Percentiles rank a stretch among this genome's conserved stretches.
Evolutionary conservation across 2,888 invertebrate species (phyloP).

Genomic region (Bellardia pandia): DNA sequence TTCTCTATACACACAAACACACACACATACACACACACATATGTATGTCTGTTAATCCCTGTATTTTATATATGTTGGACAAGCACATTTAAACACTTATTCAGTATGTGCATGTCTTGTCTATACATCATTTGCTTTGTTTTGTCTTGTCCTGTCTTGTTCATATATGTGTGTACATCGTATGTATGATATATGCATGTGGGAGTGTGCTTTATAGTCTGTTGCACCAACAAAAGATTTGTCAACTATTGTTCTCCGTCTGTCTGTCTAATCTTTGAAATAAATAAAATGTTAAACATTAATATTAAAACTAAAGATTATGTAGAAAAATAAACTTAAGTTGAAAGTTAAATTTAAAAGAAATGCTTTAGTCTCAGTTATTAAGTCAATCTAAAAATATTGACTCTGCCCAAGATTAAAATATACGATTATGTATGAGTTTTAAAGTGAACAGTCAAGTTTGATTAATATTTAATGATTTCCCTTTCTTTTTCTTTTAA

Average conservation of each 20-base stretch:
- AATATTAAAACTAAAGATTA: not conserved
- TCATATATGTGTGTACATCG: too few relatives aligned
- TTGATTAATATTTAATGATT: too few relatives aligned
- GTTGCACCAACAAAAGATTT: slow-evolving; percentile 38
- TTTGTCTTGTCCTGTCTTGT: not conserved
- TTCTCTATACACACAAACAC: not conserved
- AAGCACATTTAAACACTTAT: not conserved
- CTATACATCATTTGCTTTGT: not conserved
- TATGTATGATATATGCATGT: not conserved
- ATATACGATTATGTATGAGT: too few relatives aligned
- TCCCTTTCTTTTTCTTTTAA: too few relatives aligned
- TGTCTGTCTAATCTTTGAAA: slow-evolving; percentile 26
- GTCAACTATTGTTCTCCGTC: slow-evolving; percentile 12
- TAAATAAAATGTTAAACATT: not conserved
- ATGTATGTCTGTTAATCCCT: not conserved
- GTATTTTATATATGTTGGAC: not conserved
- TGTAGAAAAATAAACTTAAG: not conserved
- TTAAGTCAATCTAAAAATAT: too few relatives aligned
- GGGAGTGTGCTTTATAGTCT: not conserved
- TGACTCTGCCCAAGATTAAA: too few relatives aligned
- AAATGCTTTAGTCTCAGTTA: too few relatives aligned
- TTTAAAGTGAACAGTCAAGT: too few relatives aligned
- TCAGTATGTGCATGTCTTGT: not conserved
- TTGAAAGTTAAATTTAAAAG: too few relatives aligned
- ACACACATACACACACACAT: not conserved